Base-by-base conservation (phyloP, 2,113 vertebrate species). In the Cottus gobio region DNA sequence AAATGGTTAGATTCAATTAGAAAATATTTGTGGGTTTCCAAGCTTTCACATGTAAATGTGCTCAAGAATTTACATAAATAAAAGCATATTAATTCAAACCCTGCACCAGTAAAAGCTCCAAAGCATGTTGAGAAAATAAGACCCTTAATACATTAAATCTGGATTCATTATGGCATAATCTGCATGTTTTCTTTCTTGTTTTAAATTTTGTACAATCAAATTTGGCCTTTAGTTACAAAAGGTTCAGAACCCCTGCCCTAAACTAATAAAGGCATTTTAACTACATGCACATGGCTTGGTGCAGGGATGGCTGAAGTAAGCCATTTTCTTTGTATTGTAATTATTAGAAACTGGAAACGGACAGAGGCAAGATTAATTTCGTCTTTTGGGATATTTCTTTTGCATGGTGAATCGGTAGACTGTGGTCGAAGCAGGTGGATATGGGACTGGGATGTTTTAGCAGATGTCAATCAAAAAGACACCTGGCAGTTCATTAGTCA, bases 401-500 rank as follows among this genome's bases (percentile, higher is more conserved):
- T 50, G 5, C 31, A 13, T 10, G 6, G 4, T 42, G 48, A 44
- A 76, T 73, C 7, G 5, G 26, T 28, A 54, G 72, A 85, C 37
- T 12, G 1, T 52, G 22, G 54, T 52, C 68, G 31, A 67, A 83
- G 71, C 61, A 72, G 64, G 58, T 70, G 31, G 54, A 82, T 71
- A 61, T 73, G 62, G 13, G 10, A 54, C 12, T 8, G 28, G 80
- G 34, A 67, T 56, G 24, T 83, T 92, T 79, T 70, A 91, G 80
- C 64, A 83, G 68, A 74, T 9, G 68, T 85, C 87, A 81, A 63
- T 87, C 87, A 87, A 68, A 71, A 79, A 69, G 72, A 84, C 78
- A 83, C 78, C 85, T 82, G 84, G 84, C 71, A 87, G 71, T 88
- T 91, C 84, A 88, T 90, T 92, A 90, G 83, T 74, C 85, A 58